A percentile compares a stretch with the other conserved stretches of the same genome.
Evolutionary conservation across 2,113 vertebrate genomes (phyloP).

Genomic region (Tupaia chinensis): DNA sequence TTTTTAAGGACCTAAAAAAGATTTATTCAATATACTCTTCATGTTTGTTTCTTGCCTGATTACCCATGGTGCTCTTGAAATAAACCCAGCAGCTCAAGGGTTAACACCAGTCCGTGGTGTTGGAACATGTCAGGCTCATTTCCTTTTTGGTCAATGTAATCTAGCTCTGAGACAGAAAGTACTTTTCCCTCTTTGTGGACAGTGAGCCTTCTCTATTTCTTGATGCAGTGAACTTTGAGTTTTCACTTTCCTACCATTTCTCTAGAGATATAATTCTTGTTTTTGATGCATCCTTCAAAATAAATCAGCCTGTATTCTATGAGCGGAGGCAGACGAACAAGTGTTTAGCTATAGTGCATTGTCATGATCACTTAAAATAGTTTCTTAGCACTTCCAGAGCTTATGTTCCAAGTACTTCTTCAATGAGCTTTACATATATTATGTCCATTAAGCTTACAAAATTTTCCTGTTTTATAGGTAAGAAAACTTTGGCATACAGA

Average conservation of each 20-base stretch:
- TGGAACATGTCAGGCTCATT: neutral
- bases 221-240: neutral
- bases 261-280: neutral
- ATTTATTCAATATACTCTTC: neutral
- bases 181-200: neutral
- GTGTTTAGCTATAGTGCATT: neutral
- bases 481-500: neutral
- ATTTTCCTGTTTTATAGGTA: neutral
- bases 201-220: neutral
- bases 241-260: neutral
- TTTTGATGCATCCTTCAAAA: neutral
- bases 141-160: neutral
- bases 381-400: neutral
- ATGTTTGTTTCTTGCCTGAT: neutral
- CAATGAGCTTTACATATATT: neutral
- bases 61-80: neutral
- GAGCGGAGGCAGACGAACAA: neutral
- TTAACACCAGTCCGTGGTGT: neutral
- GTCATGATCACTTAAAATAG: neutral
- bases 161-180: neutral
- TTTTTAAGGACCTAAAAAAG: neutral
- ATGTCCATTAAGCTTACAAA: neutral
- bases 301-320: neutral
- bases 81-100: fast-evolving
- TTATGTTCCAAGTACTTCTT: neutral